Evolutionary conservation across 2,113 vertebrate genomes (phyloP), one percentile per base, ranked within the genome.

Genomic region (Perca fluviatilis): DNA sequence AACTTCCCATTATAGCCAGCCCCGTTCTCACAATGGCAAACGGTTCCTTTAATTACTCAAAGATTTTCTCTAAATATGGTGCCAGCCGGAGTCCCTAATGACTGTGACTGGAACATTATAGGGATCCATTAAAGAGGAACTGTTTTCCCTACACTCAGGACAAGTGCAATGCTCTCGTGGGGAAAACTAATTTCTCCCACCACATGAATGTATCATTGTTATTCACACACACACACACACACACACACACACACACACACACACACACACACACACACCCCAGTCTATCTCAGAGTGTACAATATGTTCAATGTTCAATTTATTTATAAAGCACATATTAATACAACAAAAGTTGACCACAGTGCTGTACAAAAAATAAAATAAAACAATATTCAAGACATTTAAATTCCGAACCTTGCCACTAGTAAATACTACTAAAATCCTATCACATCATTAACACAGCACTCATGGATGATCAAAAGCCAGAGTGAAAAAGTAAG

Each of bases 21-120:
- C 84, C 68, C 56, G 49, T 79, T 81, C 78, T 85, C 88, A 90
- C 82, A 83, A 75, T 74, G 69, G 76, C 73, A 82, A 86, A 80
- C 58, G 21, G 69, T 88, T 92, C 82, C 89, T 93, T 94, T 95
- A 94, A 94, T 95, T 94, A 92, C 91, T 89, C 77, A 64, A 87
- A 89, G 80, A 89, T 89, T 93, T 91, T 88, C 77, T 86, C 89
- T 89, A 91, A 93, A 93, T 89, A 91, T 83, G 87, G 84, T 77
- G 80, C 70, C 92, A 79, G 83, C 82, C 84, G 46, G 74, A 89
- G 78, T 88, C 81, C 63, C 87, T 92, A 94, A 94, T 92, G 93
- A 89, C 88, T 86, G 80, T 74, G 81, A 88, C 84, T 86, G 81
- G 78, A 87, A 84, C 85, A 89, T 92, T 92, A 84, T 43, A 74